A percentile compares a stretch with the other conserved stretches of the same genome.
Conservation (phyloP, 2,797 vertebrate genomes). For the Poecilia velifera region DNA sequence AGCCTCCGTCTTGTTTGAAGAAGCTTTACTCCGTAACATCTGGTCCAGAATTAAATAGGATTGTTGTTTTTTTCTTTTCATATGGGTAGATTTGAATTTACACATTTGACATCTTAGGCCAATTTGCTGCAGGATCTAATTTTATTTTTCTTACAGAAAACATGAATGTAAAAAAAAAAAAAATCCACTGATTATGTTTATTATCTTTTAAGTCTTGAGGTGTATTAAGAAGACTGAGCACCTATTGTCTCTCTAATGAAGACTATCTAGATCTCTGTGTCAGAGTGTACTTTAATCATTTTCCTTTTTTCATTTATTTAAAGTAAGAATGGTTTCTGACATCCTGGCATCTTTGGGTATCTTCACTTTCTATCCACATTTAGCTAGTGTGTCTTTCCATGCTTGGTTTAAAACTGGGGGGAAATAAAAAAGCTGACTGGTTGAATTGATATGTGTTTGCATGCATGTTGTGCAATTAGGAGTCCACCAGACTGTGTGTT, state of each 20-base stretch:
- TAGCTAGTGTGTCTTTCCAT: slow-evolving; percentile 12
- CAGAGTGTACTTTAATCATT: too few relatives aligned
- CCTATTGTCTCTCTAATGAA: slow-evolving; percentile 12
- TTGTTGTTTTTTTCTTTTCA: not conserved
- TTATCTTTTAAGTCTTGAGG: slow-evolving; percentile 25
- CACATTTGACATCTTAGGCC: slow-evolving; percentile 1
- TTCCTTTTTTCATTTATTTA: slow-evolving; percentile 14
- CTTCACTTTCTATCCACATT: slow-evolving; percentile 37
- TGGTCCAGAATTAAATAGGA: not conserved
- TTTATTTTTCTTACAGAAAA: slow-evolving; percentile 38
- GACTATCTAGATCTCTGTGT: slow-evolving; percentile 17
- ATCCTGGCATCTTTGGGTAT: slow-evolving; percentile 44
- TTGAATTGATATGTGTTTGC: slow-evolving; percentile 41
- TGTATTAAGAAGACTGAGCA: too few relatives aligned
- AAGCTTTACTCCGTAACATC: not conserved
- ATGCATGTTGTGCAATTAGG: slow-evolving; percentile 12
- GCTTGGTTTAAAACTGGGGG: slow-evolving; percentile 14
- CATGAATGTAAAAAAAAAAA: slow-evolving; percentile 36
- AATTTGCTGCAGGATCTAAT: slow-evolving; percentile 18
- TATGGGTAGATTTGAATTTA: slow-evolving; percentile 5
- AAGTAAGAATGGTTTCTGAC: slow-evolving; percentile 37
- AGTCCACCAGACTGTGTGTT: slow-evolving; percentile 30
- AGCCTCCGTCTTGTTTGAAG: too few relatives aligned
- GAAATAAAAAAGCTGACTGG: slow-evolving; percentile 34
- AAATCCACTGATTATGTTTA: slow-evolving; percentile 29